Percentiles rank a stretch among this genome's conserved stretches.
Evolutionary conservation across 2,888 invertebrate genomes (phyloP).

Genomic region (Drosophila conformis): DNA sequence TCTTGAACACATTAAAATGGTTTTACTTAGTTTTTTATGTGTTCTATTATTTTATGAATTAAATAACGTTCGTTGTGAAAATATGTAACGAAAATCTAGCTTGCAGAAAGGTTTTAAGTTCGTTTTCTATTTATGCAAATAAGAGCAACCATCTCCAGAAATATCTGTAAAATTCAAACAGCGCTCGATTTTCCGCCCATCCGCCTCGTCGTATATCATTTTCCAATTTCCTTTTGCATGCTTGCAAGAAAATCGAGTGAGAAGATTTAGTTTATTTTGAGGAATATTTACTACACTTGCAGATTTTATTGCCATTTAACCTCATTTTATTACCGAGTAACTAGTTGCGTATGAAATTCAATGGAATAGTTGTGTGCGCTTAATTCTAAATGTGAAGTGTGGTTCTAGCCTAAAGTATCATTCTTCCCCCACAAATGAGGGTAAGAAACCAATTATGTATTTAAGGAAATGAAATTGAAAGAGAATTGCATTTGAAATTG

Average conservation of each 20-base stretch:
- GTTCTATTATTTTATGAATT: background rate
- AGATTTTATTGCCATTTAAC: background rate
- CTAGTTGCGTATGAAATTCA: background rate
- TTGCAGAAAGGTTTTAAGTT: slow-evolving; percentile 5
- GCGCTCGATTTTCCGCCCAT: background rate
- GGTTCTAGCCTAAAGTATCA: background rate
- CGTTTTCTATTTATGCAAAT: slow-evolving; percentile 30
- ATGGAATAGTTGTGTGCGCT: background rate
- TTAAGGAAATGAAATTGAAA: slow-evolving; percentile 21
- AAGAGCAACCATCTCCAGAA: background rate
- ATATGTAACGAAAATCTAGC: background rate
- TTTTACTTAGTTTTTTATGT: background rate
- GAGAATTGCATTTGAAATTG: slow-evolving; percentile 39
- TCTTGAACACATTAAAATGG: background rate
- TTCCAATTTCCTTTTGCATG: slow-evolving; percentile 54
- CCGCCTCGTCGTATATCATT: slow-evolving; percentile 50
- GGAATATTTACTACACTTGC: slow-evolving; percentile 4
- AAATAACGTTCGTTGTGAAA: background rate
- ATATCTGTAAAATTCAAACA: slow-evolving; percentile 13
- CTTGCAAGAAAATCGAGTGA: slow-evolving; percentile 15
- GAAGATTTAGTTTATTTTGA: background rate
- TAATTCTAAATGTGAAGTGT: background rate
- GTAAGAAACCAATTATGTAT: too few relatives aligned
- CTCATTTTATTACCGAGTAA: background rate
- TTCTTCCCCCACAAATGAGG: background rate